A percentile compares a stretch with the other conserved stretches of the same genome.
Evolutionary conservation across 1,140 invertebrate genomes (phyloP).

Genomic region (Tenebrio molitor): DNA sequence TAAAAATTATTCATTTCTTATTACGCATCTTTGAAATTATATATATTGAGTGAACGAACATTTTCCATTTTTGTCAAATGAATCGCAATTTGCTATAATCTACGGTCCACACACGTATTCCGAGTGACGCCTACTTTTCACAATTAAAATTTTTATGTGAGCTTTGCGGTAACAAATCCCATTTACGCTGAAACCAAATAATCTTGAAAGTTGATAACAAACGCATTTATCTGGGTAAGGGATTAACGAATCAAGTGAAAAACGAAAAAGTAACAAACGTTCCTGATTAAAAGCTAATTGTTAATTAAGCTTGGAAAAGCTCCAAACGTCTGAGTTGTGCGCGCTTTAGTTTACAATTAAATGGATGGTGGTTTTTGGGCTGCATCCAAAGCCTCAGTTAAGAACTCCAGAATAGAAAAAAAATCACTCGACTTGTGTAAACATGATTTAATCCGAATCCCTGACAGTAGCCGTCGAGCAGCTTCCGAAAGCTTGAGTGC

Average conservation of each 20-base stretch:
- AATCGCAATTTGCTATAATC: no score
- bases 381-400: not conserved
- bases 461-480: not conserved
- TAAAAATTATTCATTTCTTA: no score
- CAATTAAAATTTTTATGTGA: no score
- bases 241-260: not conserved
- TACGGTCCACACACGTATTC: no score
- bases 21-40: no score
- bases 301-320: conserved; percentile 23
- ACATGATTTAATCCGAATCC: conserved; percentile 17
- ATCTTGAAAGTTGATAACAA: no score
- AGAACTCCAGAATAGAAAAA: conserved; percentile 2
- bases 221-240: no score
- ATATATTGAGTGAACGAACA: no score
- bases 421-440: not conserved
- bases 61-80: no score
- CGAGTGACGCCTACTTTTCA: no score
- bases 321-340: conserved; percentile 5
- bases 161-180: no score
- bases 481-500: not conserved
- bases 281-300: conserved; percentile 22
- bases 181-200: no score
- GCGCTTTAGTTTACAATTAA: conserved; percentile 29
- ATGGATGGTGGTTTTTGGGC: conserved; percentile 1
- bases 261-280: not conserved